Conservation (phyloP, 2,113 vertebrate species). For the Galeopterus variegatus region DNA sequence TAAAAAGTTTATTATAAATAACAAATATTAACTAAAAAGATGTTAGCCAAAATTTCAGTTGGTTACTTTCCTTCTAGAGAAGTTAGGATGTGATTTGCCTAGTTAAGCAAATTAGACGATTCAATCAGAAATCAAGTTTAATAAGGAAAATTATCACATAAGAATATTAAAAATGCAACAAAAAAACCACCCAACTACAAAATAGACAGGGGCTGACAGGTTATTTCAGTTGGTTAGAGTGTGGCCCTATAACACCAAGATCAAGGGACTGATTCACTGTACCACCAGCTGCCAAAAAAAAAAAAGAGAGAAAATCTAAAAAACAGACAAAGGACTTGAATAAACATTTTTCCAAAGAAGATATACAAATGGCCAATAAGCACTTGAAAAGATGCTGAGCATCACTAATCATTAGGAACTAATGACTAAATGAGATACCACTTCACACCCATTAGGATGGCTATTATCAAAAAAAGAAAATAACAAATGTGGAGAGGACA, state of each 20-base stretch:
- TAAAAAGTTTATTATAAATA: neutral
- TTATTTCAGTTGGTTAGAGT: too few relatives aligned
- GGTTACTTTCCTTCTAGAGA: neutral
- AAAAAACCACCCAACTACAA: neutral
- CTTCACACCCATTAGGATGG: neutral
- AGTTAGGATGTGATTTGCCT: neutral
- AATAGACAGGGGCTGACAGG: too few relatives aligned
- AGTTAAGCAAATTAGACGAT: neutral
- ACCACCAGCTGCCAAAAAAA: too few relatives aligned
- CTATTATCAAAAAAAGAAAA: neutral
- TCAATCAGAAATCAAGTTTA: neutral
- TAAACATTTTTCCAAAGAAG: neutral
- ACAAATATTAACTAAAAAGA: constrained; percentile 30
- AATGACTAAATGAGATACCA: neutral
- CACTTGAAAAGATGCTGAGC: neutral
- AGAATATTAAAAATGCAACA: neutral
- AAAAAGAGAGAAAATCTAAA: neutral
- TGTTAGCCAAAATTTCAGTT: constrained; percentile 26
- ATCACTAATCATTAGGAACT: neutral
- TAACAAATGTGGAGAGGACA: neutral
- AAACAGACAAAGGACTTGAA: neutral
- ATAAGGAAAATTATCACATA: constrained; percentile 9
- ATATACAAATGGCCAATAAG: neutral
- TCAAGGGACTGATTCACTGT: too few relatives aligned
- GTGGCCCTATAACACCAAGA: too few relatives aligned